phyloP scores from a whole-genome alignment of 1,140 invertebrate genomes.

The Theocolax elegans region DNA sequence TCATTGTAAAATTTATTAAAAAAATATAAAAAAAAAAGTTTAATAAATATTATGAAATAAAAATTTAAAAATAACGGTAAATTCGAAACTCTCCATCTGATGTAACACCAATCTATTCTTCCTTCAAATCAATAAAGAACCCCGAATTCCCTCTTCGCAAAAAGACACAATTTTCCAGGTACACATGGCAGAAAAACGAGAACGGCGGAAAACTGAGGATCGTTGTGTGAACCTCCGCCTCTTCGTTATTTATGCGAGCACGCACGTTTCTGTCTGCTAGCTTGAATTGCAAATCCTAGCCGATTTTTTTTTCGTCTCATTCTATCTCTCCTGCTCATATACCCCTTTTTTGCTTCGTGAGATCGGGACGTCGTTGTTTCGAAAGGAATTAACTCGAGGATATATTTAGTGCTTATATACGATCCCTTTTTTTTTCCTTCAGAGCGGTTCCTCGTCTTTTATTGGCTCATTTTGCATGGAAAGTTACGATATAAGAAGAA shows the following conservation, averaged over 20 bases:
- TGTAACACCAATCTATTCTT: no score
- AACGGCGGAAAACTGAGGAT: not conserved
- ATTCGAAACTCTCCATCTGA: no score
- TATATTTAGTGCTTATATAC: not conserved
- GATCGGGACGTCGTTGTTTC: not conserved
- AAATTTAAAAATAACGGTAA: not conserved
- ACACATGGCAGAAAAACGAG: not conserved
- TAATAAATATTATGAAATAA: not conserved
- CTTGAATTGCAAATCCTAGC: conserved; percentile 24
- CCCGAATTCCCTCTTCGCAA: no score
- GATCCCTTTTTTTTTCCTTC: no score
- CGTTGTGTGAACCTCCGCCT: not conserved
- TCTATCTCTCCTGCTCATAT: not conserved
- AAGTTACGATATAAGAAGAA: no score
- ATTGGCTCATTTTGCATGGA: no score
- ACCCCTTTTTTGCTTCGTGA: not conserved
- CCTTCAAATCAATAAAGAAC: no score
- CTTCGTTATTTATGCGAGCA: conserved; percentile 27
- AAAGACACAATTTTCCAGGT: not conserved
- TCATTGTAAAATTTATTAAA: not conserved
- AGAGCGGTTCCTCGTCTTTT: no score
- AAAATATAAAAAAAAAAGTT: no score
- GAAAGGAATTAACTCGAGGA: not conserved
- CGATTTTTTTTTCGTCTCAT: not conserved
- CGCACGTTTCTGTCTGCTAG: not conserved